phyloP scores from a whole-genome alignment of 2,797 vertebrate genomes.

The Rhynchotus rufescens region DNA sequence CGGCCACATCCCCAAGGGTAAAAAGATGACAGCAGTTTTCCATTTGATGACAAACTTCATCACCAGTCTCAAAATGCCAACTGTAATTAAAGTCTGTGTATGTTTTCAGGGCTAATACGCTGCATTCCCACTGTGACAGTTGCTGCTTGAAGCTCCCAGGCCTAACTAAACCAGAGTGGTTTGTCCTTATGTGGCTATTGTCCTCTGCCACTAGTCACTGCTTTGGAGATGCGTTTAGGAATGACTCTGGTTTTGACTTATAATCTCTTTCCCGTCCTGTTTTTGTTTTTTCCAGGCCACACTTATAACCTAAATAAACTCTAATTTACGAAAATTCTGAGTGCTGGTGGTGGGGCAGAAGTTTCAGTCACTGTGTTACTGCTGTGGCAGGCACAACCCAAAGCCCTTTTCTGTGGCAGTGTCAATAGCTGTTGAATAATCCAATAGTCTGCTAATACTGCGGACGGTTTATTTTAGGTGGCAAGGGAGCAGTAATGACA shows the following conservation, averaged over 20 bases:
- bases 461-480: not conserved
- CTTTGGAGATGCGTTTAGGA: not conserved
- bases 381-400: not conserved
- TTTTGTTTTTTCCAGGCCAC: conserved; percentile 13
- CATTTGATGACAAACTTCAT: not conserved
- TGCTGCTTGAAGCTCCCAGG: not conserved
- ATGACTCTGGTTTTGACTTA: not conserved
- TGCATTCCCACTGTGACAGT: conserved; percentile 24
- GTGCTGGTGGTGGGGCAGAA: not conserved
- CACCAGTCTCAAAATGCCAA: conserved; percentile 7
- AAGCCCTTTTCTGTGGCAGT: conserved; percentile 47
- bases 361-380: conserved; percentile 1
- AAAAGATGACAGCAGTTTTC: not conserved
- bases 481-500: not conserved
- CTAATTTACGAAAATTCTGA: not conserved
- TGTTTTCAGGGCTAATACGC: conserved; percentile 22
- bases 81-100: conserved; percentile 40
- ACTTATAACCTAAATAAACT: not conserved
- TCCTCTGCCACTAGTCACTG: not conserved
- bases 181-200: conserved; percentile 27
- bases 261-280: not conserved
- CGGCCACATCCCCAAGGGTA: accelerated
- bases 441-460: not conserved
- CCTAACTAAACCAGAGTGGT: conserved; percentile 3
- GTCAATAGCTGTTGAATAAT: conserved; percentile 61